Percentiles rank a stretch among this genome's conserved stretches.
phyloP scores from a whole-genome alignment of 2,113 vertebrate species.

The Epinephelus moara region DNA sequence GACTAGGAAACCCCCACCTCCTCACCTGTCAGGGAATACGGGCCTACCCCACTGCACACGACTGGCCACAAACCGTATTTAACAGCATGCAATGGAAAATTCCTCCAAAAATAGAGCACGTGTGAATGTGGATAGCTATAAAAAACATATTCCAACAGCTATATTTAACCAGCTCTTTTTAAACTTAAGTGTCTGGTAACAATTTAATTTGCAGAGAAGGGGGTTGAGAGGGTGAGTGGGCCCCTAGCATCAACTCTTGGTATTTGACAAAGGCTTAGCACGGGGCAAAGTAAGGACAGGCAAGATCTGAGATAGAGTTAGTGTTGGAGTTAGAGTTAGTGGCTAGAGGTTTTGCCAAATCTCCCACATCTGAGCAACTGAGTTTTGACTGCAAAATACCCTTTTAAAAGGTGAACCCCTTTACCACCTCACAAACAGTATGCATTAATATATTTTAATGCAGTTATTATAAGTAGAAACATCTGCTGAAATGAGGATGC shows the following conservation, averaged over 20 bases:
- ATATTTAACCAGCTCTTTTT: constrained; percentile 49
- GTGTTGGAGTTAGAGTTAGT: no score
- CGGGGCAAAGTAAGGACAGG: not conserved
- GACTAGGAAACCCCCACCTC: not conserved
- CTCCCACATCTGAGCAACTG: not conserved
- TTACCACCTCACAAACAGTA: not conserved
- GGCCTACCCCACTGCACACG: not conserved
- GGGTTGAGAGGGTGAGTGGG: not conserved
- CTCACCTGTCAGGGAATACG: constrained; percentile 19
- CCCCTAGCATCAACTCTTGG: constrained; percentile 2
- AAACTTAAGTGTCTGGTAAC: constrained; percentile 39
- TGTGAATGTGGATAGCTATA: constrained; percentile 13
- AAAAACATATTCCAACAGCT: constrained; percentile 24
- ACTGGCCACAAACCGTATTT: constrained; percentile 14
- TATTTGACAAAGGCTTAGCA: constrained; percentile 36
- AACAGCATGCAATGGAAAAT: constrained; percentile 54
- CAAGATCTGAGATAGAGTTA: not conserved
- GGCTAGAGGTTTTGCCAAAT: not conserved
- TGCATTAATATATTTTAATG: not conserved
- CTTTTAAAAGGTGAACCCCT: not conserved
- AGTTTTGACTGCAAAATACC: not conserved
- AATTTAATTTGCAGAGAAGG: constrained; percentile 13
- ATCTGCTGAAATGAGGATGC: not conserved
- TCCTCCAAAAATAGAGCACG: constrained; percentile 45
- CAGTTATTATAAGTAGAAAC: not conserved